These are phyloP conservation scores for Misgurnus mizolepis DNA, from an alignment of 2,113 vertebrate species.

Conservation along the genomic window DNA sequence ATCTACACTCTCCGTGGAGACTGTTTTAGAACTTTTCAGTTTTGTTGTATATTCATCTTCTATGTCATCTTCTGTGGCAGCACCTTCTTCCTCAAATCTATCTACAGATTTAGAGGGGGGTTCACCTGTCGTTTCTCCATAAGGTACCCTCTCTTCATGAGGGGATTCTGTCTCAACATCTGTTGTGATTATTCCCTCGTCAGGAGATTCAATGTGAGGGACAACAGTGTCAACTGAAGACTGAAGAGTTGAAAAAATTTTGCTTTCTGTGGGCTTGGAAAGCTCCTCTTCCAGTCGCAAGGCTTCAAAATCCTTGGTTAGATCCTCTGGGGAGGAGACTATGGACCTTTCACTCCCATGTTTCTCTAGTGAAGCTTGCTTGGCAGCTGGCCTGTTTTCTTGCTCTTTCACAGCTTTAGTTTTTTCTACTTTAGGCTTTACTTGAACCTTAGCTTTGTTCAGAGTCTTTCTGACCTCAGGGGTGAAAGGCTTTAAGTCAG, in stretches of 20 bases:
- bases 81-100: slow-evolving; percentile 62
- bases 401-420: slow-evolving; percentile 78
- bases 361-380: slow-evolving; percentile 65
- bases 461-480: slow-evolving; percentile 95
- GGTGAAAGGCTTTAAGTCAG: slow-evolving; percentile 92
- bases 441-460: slow-evolving; percentile 89
- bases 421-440: slow-evolving; percentile 85
- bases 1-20: slow-evolving; percentile 45
- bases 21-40: slow-evolving; percentile 36
- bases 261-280: slow-evolving; percentile 50
- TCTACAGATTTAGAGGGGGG: slow-evolving; percentile 56
- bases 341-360: slow-evolving; percentile 78
- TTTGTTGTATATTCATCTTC: slow-evolving; percentile 58
- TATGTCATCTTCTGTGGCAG: slow-evolving; percentile 56
- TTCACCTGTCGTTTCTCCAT: slow-evolving; percentile 55
- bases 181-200: slow-evolving; percentile 66
- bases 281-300: slow-evolving; percentile 80
- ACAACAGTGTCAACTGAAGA: slow-evolving; percentile 57
- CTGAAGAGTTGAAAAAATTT: slow-evolving; percentile 40
- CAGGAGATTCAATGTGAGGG: slow-evolving; percentile 60
- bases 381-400: slow-evolving; percentile 75
- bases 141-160: slow-evolving; percentile 65
- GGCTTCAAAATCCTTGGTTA: slow-evolving; percentile 94
- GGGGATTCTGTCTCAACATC: slow-evolving; percentile 64
- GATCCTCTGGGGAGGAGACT: slow-evolving; percentile 93